Base-by-base conservation (phyloP, 2,113 vertebrate species). In the Polyodon spathula region DNA sequence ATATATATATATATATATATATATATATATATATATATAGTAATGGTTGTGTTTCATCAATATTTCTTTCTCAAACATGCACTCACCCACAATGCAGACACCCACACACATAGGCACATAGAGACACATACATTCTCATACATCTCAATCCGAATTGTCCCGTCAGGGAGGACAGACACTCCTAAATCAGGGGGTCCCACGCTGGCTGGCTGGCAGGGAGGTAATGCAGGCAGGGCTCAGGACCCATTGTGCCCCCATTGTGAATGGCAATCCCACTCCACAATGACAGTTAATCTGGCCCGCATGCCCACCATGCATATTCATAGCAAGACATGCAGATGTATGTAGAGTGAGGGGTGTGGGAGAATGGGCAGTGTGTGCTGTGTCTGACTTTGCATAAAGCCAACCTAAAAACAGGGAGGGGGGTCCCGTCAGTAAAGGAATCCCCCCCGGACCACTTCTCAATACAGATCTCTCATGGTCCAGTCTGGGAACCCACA, bases 231-330 rank as follows among this genome's bases (percentile, higher is more conserved):
- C 53, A 52, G 53, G 62, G 40, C 58, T 58, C 48, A 37, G 17
- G 56, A 54, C 66, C 12, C 54, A 67, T 66, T 71, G 71, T 71
- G 62, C 38, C 50, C 40, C 17, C 9, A 51, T 62, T 61, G 63
- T 68, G 58, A 53, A 41, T 59, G 41, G 50, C 57, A 60, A 58
- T 60, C 50, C 44, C 10, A 68, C 54, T 59, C 55, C 65, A 69
- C 63, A 68, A 66, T 70, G 56, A 63, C 60, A 61, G 58, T 60
- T 37, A 53, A 48, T 51, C 69, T 56, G 67, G 65, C 65, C 65
- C 56, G 52, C 66, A 69, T 59, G 61, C 63, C 65, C 48, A 7
- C 56, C 73, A 76, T 78, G 73, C 70, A 78, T 78, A 78, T 78
- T 76, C 67, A 78, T 71, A 71, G 59, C 39, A 6, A 60, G 12